phyloP scores from a whole-genome alignment of 2,888 invertebrate genomes.

The Cylindroiulus punctatus region DNA sequence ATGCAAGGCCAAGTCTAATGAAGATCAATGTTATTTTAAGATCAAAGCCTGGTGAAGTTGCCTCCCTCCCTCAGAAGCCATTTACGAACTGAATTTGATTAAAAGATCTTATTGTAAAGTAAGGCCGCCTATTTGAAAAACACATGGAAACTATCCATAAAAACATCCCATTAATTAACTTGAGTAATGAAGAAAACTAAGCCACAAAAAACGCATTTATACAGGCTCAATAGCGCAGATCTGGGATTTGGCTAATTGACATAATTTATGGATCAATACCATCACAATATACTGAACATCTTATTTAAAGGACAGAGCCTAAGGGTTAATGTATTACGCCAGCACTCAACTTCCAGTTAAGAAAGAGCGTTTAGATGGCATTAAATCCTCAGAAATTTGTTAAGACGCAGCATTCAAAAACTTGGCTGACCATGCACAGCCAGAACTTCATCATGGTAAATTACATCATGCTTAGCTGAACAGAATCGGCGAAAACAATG shows the following conservation, averaged over 20 bases:
- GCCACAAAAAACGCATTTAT: not conserved
- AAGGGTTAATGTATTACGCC: conserved; percentile 27
- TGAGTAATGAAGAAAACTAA: not conserved
- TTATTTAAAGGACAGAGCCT: not conserved
- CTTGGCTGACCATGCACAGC: not conserved
- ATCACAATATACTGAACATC: conserved; percentile 1
- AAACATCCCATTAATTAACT: conserved; percentile 28
- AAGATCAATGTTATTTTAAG: conserved; percentile 34
- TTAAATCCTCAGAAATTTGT: conserved; percentile 5
- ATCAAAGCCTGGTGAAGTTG: not conserved
- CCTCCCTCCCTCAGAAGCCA: not conserved
- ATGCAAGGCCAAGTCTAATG: not conserved
- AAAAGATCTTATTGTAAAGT: conserved; percentile 12
- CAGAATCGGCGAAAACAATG: too few relatives aligned
- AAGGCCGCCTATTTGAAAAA: not conserved
- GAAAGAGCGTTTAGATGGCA: not conserved
- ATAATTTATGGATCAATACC: conserved; percentile 27
- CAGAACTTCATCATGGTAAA: too few relatives aligned
- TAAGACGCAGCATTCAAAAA: not conserved
- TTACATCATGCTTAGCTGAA: too few relatives aligned
- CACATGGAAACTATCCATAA: not conserved
- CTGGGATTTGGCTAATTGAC: not conserved
- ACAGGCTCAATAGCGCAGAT: not conserved
- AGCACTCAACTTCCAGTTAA: conserved; percentile 1
- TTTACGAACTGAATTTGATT: not conserved